Evolutionary conservation across 2,797 vertebrate species (phyloP).

Genomic region (Vireo griseus): DNA sequence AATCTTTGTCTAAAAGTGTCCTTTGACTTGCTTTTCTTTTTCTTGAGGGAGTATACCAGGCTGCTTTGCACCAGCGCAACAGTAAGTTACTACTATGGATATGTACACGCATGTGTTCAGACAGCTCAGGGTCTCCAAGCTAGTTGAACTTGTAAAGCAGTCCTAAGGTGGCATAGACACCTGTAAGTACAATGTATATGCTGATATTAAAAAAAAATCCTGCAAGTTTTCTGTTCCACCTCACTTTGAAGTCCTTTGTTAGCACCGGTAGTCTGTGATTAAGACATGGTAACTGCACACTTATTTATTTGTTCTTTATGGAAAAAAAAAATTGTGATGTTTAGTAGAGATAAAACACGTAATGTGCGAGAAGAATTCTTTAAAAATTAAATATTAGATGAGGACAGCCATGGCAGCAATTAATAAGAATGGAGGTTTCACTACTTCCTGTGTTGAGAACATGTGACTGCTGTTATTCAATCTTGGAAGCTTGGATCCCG

Average conservation of each 20-base stretch:
- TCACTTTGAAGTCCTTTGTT: not conserved
- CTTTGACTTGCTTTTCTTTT: not conserved
- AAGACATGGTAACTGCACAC: not conserved
- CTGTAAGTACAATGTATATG: not conserved
- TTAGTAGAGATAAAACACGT: not conserved
- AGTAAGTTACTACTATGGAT: not conserved
- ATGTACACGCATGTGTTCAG: not conserved
- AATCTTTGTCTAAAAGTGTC: not conserved
- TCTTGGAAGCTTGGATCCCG: not conserved
- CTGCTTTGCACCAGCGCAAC: not conserved
- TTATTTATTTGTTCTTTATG: not conserved
- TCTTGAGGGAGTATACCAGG: not conserved
- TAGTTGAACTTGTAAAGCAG: not conserved
- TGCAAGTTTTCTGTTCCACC: not conserved
- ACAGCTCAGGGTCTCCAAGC: not conserved
- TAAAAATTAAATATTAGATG: not conserved
- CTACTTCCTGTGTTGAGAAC: not conserved
- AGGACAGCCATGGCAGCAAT: not conserved
- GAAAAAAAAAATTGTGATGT: fast-evolving
- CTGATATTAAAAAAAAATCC: not conserved
- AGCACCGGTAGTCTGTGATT: not conserved
- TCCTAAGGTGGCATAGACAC: not conserved
- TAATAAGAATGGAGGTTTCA: not conserved
- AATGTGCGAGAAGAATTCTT: not conserved
- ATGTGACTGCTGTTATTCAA: not conserved